Conservation (phyloP, 1,140 invertebrate genomes). For the Bombus soroeensis region DNA sequence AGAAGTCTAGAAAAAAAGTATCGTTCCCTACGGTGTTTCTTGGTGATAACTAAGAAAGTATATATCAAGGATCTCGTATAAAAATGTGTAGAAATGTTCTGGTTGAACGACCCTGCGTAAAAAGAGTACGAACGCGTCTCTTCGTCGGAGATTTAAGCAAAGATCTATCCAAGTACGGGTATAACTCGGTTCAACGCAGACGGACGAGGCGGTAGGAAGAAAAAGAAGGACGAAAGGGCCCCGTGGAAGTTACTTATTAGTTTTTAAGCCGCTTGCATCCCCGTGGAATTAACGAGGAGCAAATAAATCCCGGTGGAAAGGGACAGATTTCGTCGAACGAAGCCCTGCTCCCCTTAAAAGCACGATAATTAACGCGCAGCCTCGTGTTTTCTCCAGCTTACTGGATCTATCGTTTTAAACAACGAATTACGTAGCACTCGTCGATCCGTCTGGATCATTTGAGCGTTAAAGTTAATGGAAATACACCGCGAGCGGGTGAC, state of each 20-base stretch:
- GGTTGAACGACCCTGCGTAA: neutral
- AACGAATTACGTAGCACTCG: neutral
- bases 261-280: constrained; percentile 55
- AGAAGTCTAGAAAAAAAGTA: neutral
- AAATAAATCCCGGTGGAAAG: constrained; percentile 40
- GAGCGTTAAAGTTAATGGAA: constrained; percentile 18
- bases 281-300: constrained; percentile 48
- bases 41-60: neutral
- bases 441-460: neutral
- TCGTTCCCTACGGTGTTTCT: neutral
- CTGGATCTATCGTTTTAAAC: neutral
- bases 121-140: neutral
- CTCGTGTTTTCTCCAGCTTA: neutral
- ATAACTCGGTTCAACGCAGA: neutral
- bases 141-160: neutral
- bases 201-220: neutral
- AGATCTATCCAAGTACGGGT: neutral
- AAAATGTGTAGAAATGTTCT: neutral
- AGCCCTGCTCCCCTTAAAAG: neutral
- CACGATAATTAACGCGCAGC: constrained; percentile 20
- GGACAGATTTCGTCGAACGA: constrained; percentile 10
- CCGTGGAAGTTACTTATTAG: constrained; percentile 59
- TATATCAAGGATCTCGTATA: neutral
- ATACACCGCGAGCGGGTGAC: neutral
- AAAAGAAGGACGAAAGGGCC: neutral